Percentiles rank a stretch among this genome's conserved stretches.
phyloP scores from a whole-genome alignment of 2,888 invertebrate genomes.

The Drosophila antonietae region DNA sequence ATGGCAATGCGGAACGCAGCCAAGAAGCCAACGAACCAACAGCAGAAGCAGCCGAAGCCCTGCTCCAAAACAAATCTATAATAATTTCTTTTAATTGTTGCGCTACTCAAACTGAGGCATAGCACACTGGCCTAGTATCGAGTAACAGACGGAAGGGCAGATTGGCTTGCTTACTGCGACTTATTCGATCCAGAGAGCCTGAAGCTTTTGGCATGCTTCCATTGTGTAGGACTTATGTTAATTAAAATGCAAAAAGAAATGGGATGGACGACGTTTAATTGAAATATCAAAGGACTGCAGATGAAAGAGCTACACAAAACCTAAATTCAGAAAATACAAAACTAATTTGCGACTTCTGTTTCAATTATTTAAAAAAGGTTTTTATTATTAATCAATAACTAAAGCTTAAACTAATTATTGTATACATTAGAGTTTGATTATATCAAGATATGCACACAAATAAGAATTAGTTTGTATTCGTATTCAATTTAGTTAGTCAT shows the following conservation, averaged over 20 bases:
- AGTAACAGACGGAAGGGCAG: neutral
- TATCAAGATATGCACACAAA: neutral
- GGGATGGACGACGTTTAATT: conserved; percentile 2
- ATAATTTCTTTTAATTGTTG: conserved; percentile 75
- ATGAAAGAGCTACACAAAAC: neutral
- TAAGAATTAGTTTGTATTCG: neutral
- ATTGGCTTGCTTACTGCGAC: neutral
- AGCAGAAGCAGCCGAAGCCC: conserved; percentile 26
- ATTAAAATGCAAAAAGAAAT: neutral
- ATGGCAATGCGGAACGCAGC: conserved; percentile 39
- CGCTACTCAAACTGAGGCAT: conserved; percentile 34
- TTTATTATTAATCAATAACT: neutral
- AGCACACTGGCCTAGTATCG: conserved; percentile 7
- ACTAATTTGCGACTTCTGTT: neutral
- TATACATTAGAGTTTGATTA: neutral
- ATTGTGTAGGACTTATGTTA: neutral
- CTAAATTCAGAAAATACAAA: neutral
- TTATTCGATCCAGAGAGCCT: neutral
- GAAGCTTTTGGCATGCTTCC: neutral
- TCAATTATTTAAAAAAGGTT: neutral
- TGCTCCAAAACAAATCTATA: conserved; percentile 72
- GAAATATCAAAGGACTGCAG: neutral
- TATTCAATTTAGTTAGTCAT: neutral
- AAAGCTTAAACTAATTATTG: neutral
- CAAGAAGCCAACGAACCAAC: conserved; percentile 59